These are phyloP conservation scores for Salvator merianae DNA, from an alignment of 2,113 vertebrate species.

Conservation along the genomic window DNA sequence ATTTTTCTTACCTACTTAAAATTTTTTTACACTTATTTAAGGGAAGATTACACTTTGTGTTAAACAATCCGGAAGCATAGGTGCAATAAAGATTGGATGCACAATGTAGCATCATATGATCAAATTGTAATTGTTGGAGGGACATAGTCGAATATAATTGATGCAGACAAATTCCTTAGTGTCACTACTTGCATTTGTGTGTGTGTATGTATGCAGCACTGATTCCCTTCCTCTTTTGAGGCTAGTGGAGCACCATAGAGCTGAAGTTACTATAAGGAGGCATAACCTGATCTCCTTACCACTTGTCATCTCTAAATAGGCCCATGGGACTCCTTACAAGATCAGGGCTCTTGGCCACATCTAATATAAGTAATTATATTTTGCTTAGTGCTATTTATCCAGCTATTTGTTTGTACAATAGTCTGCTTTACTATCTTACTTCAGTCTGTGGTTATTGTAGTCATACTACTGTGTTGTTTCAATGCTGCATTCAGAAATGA, in stretches of 20 bases:
- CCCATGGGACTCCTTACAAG: constrained; percentile 35
- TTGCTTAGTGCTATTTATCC: constrained; percentile 28
- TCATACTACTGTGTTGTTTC: not conserved
- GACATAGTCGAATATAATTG: not conserved
- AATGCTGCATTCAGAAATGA: not conserved
- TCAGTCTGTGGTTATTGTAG: constrained; percentile 21
- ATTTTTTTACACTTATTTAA: not conserved
- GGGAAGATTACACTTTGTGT: not conserved
- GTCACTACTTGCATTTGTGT: constrained; percentile 18
- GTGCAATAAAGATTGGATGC: not conserved
- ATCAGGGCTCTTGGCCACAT: constrained; percentile 13
- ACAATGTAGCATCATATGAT: not conserved
- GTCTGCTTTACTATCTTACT: constrained; percentile 34
- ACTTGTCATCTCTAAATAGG: constrained; percentile 35
- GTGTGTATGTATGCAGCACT: not conserved
- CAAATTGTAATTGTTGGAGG: not conserved
- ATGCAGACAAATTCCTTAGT: not conserved
- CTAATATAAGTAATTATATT: constrained; percentile 34
- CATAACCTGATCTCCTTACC: not conserved
- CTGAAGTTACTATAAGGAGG: constrained; percentile 28
- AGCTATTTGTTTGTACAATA: constrained; percentile 27
- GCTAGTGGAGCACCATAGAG: constrained; percentile 17
- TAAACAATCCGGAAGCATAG: not conserved
- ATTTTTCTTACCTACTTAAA: no score
- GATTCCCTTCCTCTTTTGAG: constrained; percentile 30